phyloP scores from a whole-genome alignment of 2,797 vertebrate genomes.

The Moxostoma hubbsi region DNA sequence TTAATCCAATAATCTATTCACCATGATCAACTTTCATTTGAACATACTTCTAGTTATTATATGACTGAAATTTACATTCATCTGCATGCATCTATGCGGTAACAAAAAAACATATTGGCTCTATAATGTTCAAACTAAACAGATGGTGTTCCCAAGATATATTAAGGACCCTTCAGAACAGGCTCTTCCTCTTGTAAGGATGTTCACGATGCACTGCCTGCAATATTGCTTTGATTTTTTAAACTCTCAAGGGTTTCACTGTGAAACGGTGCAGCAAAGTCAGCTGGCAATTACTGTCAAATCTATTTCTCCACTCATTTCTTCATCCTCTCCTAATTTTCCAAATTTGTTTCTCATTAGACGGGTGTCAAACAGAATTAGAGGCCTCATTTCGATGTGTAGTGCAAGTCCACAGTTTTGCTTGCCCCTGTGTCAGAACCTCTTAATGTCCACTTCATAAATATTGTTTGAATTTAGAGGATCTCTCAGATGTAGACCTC shows the following conservation, averaged over 20 bases:
- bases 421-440: constrained; percentile 48
- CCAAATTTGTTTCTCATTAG: constrained; percentile 76
- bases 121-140: neutral
- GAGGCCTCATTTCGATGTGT: constrained; percentile 66
- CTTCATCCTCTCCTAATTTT: constrained; percentile 70
- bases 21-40: neutral
- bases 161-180: neutral
- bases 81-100: neutral
- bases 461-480: constrained; percentile 20
- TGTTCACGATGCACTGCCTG: constrained; percentile 53
- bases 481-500: constrained; percentile 15
- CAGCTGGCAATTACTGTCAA: constrained; percentile 74
- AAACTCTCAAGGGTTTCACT: constrained; percentile 61
- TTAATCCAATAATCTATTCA: neutral
- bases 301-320: constrained; percentile 62
- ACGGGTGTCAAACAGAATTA: constrained; percentile 72
- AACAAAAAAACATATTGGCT: neutral
- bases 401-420: constrained; percentile 38
- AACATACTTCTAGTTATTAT: neutral
- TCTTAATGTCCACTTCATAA: constrained; percentile 20
- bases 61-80: neutral
- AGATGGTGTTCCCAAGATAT: constrained; percentile 23
- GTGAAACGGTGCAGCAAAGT: constrained; percentile 59
- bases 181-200: neutral
- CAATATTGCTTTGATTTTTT: constrained; percentile 57